phyloP scores from a whole-genome alignment of 1,140 invertebrate genomes.

The Leptoteleia sp. region DNA sequence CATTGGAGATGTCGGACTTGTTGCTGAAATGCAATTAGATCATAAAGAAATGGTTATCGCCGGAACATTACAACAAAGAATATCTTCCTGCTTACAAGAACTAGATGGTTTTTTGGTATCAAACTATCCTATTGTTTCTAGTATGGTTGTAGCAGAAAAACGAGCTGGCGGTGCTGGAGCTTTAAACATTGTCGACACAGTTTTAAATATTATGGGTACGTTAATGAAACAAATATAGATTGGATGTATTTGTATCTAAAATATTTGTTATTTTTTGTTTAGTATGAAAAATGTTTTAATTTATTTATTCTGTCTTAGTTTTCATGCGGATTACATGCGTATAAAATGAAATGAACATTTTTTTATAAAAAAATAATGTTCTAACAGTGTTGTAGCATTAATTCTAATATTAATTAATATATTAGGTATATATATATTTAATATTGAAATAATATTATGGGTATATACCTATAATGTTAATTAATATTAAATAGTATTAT shows the following conservation, averaged over 20 bases:
- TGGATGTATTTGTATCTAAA: too few species aligned
- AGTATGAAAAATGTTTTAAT: neutral
- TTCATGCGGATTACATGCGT: too few species aligned
- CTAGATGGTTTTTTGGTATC: constrained; percentile 83
- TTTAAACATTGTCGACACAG: constrained; percentile 77
- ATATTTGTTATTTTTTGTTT: too few species aligned
- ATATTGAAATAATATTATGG: too few species aligned
- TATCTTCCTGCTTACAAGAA: constrained; percentile 83
- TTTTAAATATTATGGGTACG: constrained; percentile 80
- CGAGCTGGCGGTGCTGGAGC: constrained; percentile 68
- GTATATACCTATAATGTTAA: too few species aligned
- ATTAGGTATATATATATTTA: too few species aligned
- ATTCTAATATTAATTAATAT: too few species aligned
- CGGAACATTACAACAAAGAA: constrained; percentile 86
- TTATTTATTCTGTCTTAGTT: too few species aligned
- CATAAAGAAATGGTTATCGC: constrained; percentile 83
- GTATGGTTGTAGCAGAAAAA: constrained; percentile 85
- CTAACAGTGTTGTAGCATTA: too few species aligned
- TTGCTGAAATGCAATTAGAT: constrained; percentile 85
- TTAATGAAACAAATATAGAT: neutral
- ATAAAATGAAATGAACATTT: too few species aligned
- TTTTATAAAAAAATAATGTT: too few species aligned
- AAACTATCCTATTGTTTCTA: constrained; percentile 83
- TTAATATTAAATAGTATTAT: too few species aligned
- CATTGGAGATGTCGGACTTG: constrained; percentile 82